Conservation (phyloP, 1,140 invertebrate species). For the Condylostylus longicornis region DNA sequence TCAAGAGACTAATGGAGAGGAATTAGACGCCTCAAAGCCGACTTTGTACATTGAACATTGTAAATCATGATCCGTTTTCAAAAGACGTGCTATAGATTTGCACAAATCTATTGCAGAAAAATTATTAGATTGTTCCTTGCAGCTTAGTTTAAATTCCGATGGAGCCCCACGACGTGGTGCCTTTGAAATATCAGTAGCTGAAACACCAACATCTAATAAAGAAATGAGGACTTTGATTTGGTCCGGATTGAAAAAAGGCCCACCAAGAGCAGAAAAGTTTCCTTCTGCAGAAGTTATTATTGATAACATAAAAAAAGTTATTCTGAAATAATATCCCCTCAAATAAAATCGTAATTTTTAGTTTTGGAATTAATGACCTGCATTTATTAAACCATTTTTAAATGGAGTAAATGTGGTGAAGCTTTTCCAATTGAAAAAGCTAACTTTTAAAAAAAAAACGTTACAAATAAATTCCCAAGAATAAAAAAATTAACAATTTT, state of each 20-base stretch:
- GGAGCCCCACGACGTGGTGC: constrained; percentile 20
- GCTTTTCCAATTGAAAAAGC: too few species aligned
- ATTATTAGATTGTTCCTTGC: constrained; percentile 3
- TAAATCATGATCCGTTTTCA: constrained; percentile 22
- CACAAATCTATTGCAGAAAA: constrained; percentile 7
- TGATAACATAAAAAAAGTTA: background rate
- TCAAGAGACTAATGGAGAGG: too few species aligned
- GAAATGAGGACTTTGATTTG: constrained; percentile 13
- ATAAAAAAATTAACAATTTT: too few species aligned
- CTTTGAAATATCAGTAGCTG: constrained; percentile 17
- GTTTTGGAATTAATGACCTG: too few species aligned
- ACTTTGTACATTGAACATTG: constrained; percentile 20
- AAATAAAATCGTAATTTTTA: too few species aligned
- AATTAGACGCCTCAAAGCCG: too few species aligned
- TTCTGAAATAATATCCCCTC: background rate
- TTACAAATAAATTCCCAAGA: too few species aligned
- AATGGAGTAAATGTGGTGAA: too few species aligned
- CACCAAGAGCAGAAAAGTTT: constrained; percentile 24
- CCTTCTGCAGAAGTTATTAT: constrained; percentile 18
- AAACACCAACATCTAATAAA: constrained; percentile 3
- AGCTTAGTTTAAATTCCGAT: constrained; percentile 17
- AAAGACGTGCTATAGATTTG: constrained; percentile 20
- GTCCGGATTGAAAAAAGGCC: constrained; percentile 21
- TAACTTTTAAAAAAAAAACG: too few species aligned
- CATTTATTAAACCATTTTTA: too few species aligned